A percentile compares a stretch with the other conserved stretches of the same genome.
Evolutionary conservation across 2,113 vertebrate genomes (phyloP).

Genomic region (Lepidothrix coronata): DNA sequence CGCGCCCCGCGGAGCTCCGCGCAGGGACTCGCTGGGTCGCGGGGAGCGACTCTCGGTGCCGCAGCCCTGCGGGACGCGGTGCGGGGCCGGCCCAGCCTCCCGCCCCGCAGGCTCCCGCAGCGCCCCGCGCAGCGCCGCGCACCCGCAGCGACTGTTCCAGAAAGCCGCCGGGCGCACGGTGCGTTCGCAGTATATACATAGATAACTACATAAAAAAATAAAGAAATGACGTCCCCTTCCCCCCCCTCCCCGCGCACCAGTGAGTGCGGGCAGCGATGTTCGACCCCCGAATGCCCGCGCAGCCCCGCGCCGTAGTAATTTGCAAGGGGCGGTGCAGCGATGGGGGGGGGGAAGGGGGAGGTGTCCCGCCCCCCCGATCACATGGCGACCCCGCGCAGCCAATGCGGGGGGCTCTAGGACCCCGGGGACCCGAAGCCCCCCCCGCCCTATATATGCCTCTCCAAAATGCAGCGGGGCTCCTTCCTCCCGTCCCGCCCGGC

Average conservation of each 20-base stretch:
- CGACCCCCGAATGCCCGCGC: background rate
- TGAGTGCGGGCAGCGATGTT: background rate
- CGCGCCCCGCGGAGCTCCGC: background rate
- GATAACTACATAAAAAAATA: background rate
- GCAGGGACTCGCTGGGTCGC: background rate
- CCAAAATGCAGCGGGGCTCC: conserved; percentile 81
- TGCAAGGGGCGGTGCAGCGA: conserved; percentile 29
- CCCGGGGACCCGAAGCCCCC: conserved; percentile 78
- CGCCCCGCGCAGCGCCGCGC: background rate
- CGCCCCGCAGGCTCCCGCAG: background rate
- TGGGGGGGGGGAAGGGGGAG: background rate
- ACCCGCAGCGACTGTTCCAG: background rate
- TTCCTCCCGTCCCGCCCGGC: conserved; percentile 74
- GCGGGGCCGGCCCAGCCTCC: background rate
- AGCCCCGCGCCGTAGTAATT: conserved; percentile 51
- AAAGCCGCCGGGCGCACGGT: background rate
- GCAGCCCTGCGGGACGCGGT: background rate
- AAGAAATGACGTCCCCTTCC: background rate
- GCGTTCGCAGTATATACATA: background rate
- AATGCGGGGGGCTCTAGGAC: conserved; percentile 80
- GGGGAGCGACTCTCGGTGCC: background rate
- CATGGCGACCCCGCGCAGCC: conserved; percentile 77
- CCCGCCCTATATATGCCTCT: conserved; percentile 86
- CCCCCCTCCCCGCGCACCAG: background rate
- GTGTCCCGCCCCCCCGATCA: conserved; percentile 70